These are phyloP conservation scores for Zaprionus gabonicus DNA, from an alignment of 1,140 invertebrate species.

Conservation along the genomic window DNA sequence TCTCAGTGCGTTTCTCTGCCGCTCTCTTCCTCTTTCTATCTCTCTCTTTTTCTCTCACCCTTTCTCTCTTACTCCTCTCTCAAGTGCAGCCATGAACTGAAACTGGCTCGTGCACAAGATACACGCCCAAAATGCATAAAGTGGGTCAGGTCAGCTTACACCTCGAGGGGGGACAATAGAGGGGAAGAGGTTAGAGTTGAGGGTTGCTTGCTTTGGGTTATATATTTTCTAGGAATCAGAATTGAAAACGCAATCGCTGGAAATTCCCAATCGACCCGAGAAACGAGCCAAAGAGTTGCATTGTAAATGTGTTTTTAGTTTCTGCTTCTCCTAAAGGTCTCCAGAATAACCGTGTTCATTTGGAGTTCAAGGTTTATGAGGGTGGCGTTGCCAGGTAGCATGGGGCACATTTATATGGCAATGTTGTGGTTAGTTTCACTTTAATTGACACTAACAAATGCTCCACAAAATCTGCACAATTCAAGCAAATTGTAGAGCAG, in stretches of 20 bases:
- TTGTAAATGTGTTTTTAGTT: conserved; percentile 67
- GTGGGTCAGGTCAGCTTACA: conserved; percentile 69
- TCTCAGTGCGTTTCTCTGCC: conserved; percentile 19
- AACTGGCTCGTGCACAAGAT: conserved; percentile 63
- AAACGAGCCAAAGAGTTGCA: conserved; percentile 43
- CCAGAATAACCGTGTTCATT: conserved; percentile 47
- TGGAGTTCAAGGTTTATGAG: conserved; percentile 76
- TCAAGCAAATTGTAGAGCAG: conserved; percentile 28
- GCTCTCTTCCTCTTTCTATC: conserved; percentile 16
- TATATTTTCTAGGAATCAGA: conserved; percentile 44
- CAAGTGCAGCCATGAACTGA: conserved; percentile 71
- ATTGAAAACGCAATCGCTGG: conserved; percentile 62
- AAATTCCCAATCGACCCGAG: conserved; percentile 68
- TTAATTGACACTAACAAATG: conserved; percentile 17
- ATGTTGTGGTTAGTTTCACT: conserved; percentile 16
- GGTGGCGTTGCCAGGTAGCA: conserved; percentile 14
- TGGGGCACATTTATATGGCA: conserved; percentile 44
- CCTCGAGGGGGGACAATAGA: neutral
- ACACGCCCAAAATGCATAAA: conserved; percentile 77
- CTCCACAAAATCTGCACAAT: conserved; percentile 7
- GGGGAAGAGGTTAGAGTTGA: neutral
- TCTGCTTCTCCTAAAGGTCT: conserved; percentile 24
- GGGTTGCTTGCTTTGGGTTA: neutral
- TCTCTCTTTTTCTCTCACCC: conserved; percentile 3
- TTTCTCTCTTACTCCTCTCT: conserved; percentile 13